A percentile compares a stretch with the other conserved stretches of the same genome.
These are phyloP conservation scores for Dromas ardeola DNA, from an alignment of 2,113 vertebrate species.

Conservation along the genomic window DNA sequence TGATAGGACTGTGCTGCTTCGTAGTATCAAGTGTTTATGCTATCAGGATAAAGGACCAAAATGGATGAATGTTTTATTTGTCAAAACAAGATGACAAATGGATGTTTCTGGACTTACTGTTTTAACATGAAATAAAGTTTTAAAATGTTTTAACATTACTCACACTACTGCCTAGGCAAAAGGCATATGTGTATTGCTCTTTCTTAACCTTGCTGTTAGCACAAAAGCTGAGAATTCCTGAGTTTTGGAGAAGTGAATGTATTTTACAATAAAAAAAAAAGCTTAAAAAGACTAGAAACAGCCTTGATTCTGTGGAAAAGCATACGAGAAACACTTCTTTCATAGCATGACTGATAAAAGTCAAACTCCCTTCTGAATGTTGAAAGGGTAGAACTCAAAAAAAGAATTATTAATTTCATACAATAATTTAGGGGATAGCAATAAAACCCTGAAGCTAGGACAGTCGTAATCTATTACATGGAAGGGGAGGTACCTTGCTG, in stretches of 20 bases:
- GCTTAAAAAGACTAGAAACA: neutral
- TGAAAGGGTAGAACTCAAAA: neutral
- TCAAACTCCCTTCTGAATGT: neutral
- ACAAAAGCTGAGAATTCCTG: neutral
- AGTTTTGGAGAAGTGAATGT: neutral
- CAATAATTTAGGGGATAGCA: neutral
- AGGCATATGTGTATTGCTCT: neutral
- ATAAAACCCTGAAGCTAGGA: neutral
- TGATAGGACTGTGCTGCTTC: neutral
- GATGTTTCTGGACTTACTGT: neutral
- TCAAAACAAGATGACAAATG: neutral
- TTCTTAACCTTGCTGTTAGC: neutral
- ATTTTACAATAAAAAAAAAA: neutral
- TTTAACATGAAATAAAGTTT: neutral
- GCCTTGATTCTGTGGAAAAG: neutral
- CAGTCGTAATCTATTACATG: neutral
- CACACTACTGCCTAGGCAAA: neutral
- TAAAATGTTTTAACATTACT: neutral
- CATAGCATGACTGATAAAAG: neutral
- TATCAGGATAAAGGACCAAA: neutral
- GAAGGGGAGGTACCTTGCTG: neutral
- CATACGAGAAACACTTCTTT: neutral
- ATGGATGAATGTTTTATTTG: neutral
- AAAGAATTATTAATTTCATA: neutral
- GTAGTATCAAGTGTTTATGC: neutral